Evolutionary conservation across 2,113 vertebrate genomes (phyloP).

Genomic region (Phaethornis superciliosus): DNA sequence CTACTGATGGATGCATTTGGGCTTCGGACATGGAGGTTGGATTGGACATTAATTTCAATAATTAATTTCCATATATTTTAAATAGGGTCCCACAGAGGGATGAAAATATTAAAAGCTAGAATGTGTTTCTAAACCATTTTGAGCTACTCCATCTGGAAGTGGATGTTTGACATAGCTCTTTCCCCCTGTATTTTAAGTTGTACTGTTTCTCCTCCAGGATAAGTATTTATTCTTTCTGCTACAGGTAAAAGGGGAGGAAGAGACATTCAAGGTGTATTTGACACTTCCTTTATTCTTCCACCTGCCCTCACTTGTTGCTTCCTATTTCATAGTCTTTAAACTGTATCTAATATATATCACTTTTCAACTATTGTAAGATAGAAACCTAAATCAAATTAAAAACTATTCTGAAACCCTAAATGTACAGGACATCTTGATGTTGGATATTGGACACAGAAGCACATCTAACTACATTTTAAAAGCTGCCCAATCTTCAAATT

Average conservation of each 20-base stretch:
- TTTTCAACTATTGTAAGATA: background rate
- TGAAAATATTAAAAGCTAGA: background rate
- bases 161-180: background rate
- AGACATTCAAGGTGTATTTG: background rate
- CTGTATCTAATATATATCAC: background rate
- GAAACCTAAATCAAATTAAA: background rate
- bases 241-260: background rate
- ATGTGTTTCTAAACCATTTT: background rate
- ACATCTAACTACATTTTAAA: background rate
- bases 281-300: background rate
- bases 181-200: background rate
- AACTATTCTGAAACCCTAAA: background rate
- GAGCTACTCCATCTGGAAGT: background rate
- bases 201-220: background rate
- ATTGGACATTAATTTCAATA: background rate
- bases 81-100: background rate
- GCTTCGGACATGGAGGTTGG: background rate
- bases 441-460: background rate
- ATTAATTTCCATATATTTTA: background rate
- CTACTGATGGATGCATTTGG: background rate
- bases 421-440: background rate
- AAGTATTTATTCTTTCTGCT: background rate
- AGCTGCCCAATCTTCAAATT: background rate
- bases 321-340: background rate
- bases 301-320: background rate